Conservation (phyloP, 2,888 invertebrate genomes). For the Neoscelio sp. region DNA sequence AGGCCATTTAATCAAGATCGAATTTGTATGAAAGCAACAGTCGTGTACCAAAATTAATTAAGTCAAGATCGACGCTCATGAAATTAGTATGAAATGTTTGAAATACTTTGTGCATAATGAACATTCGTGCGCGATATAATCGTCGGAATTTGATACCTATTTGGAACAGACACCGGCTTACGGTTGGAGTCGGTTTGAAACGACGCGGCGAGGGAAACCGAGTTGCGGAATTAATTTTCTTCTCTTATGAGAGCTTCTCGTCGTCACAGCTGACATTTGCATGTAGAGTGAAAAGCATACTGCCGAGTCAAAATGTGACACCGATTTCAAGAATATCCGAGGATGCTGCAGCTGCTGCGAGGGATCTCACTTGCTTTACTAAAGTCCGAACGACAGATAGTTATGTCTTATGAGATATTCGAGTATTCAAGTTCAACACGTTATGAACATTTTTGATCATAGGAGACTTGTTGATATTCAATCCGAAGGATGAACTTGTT, state of each 20-base stretch:
- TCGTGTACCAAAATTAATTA: too few relatives aligned
- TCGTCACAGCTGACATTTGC: conserved; percentile 59
- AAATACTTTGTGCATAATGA: conserved; percentile 5
- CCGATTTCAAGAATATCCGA: conserved; percentile 52
- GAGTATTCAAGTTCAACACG: conserved; percentile 27
- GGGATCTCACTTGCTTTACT: conserved; percentile 43
- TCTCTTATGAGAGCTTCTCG: conserved; percentile 28
- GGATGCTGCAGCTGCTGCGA: conserved; percentile 40
- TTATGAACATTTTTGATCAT: conserved; percentile 36
- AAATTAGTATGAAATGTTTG: too few relatives aligned
- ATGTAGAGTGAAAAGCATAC: conserved; percentile 64
- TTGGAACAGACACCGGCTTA: conserved; percentile 10
- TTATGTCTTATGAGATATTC: conserved; percentile 13
- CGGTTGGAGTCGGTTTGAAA: neutral
- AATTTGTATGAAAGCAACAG: too few relatives aligned
- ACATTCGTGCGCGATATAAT: conserved; percentile 23
- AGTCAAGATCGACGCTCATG: too few relatives aligned
- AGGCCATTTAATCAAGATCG: too few relatives aligned
- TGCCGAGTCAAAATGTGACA: conserved; percentile 55
- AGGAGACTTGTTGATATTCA: conserved; percentile 37
- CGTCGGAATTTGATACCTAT: conserved; percentile 39
- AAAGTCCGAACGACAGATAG: conserved; percentile 19
- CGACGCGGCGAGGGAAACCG: conserved; percentile 7
- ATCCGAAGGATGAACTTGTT: conserved; percentile 5
- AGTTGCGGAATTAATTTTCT: conserved; percentile 60